phyloP scores from a whole-genome alignment of 2,113 vertebrate species.

The Aramus guarauna region DNA sequence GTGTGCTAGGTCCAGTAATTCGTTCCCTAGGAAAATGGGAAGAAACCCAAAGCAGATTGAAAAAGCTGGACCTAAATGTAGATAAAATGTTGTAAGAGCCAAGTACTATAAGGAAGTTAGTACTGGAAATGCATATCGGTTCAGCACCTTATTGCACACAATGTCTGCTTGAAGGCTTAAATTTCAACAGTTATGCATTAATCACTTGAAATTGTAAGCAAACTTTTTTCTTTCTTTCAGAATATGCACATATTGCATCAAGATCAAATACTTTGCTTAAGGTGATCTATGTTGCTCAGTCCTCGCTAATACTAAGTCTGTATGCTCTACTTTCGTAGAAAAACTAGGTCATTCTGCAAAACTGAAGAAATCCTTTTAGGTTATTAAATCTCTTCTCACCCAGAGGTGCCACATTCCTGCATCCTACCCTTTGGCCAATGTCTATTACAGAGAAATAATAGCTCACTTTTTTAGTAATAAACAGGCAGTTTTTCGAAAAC shows the following conservation, averaged over 20 bases:
- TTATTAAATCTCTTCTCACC: background rate
- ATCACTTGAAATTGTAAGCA: background rate
- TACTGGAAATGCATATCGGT: background rate
- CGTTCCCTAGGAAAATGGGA: background rate
- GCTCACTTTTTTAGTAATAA: background rate
- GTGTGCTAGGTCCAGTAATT: background rate
- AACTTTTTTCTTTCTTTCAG: background rate
- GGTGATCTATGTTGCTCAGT: background rate
- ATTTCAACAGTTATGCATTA: background rate
- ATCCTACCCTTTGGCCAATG: background rate
- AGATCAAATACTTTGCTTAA: background rate
- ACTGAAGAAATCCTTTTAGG: background rate
- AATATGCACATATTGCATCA: background rate
- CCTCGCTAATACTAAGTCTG: background rate
- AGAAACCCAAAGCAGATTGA: background rate
- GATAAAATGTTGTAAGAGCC: background rate
- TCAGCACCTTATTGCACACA: background rate
- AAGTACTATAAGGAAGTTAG: background rate
- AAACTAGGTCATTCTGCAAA: slow-evolving; percentile 23
- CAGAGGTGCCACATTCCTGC: background rate
- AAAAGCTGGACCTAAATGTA: background rate
- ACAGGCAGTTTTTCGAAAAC: background rate
- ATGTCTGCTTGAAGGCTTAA: background rate
- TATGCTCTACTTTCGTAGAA: background rate
- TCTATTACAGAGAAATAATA: background rate